Evolutionary conservation across 1,140 invertebrate genomes (phyloP).

Genomic region (Panagrolaimus sp.): DNA sequence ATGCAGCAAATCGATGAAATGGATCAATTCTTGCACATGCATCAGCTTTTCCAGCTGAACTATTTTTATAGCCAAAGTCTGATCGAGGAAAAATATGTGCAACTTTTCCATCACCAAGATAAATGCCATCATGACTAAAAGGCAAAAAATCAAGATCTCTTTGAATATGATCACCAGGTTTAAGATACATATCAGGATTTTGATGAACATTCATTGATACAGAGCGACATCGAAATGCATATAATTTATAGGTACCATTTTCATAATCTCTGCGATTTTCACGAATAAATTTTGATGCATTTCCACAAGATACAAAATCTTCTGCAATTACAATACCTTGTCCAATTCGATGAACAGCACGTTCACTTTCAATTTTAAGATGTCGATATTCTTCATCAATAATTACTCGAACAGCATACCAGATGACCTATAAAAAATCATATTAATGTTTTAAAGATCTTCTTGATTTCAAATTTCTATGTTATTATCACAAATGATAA

Average conservation of each 20-base stretch:
- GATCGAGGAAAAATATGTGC: not conserved
- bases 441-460: too few relatives aligned
- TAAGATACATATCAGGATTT: not conserved
- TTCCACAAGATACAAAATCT: not conserved
- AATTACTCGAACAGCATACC: not conserved
- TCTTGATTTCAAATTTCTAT: too few relatives aligned
- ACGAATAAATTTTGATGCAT: not conserved
- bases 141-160: not conserved
- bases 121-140: not conserved
- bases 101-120: not conserved
- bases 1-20: not conserved
- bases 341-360: not conserved
- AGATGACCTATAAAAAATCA: too few relatives aligned
- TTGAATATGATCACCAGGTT: constrained; percentile 1
- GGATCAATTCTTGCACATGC: not conserved
- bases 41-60: not conserved
- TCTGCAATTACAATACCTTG: not conserved
- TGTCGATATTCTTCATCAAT: not conserved
- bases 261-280: not conserved
- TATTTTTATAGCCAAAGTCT: not conserved
- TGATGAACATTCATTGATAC: not conserved
- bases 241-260: too few relatives aligned
- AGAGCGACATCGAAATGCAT: too few relatives aligned
- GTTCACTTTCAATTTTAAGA: not conserved
- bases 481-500: too few relatives aligned